phyloP scores from a whole-genome alignment of 2,113 vertebrate species.

The Peromyscus polionotus region DNA sequence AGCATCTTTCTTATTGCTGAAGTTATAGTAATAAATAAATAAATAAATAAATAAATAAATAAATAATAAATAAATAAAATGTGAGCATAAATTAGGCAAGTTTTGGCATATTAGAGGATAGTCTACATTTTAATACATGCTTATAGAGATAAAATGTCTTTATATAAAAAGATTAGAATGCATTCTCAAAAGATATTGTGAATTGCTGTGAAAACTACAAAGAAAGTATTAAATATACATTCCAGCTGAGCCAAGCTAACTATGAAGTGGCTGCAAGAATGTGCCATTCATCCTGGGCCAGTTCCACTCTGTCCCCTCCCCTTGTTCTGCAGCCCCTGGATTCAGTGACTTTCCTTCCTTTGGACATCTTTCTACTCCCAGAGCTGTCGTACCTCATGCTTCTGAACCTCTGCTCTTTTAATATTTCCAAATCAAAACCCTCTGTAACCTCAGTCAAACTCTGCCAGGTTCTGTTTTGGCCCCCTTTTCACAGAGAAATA shows the following conservation, averaged over 20 bases:
- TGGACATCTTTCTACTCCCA: background rate
- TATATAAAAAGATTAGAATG: background rate
- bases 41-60: background rate
- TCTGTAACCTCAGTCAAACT: background rate
- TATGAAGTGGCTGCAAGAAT: background rate
- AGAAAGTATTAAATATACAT: background rate
- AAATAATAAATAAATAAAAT: background rate
- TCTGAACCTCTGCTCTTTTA: background rate
- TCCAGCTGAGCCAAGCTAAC: background rate
- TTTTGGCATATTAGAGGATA: background rate
- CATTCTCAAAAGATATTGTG: background rate
- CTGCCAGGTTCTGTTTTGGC: background rate
- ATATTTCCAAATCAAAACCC: background rate
- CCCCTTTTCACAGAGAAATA: background rate
- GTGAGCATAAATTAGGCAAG: background rate
- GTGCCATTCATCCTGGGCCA: background rate
- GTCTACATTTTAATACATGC: background rate
- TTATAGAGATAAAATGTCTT: background rate
- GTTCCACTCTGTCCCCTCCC: background rate
- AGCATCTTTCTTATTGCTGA: background rate
- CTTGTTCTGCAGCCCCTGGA: background rate
- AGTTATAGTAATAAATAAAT: background rate
- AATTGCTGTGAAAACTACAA: background rate
- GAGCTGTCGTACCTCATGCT: background rate
- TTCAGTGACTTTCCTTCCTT: background rate